Evolutionary conservation across 1,140 invertebrate species (phyloP).

Genomic region (Odontomachus brunneus): DNA sequence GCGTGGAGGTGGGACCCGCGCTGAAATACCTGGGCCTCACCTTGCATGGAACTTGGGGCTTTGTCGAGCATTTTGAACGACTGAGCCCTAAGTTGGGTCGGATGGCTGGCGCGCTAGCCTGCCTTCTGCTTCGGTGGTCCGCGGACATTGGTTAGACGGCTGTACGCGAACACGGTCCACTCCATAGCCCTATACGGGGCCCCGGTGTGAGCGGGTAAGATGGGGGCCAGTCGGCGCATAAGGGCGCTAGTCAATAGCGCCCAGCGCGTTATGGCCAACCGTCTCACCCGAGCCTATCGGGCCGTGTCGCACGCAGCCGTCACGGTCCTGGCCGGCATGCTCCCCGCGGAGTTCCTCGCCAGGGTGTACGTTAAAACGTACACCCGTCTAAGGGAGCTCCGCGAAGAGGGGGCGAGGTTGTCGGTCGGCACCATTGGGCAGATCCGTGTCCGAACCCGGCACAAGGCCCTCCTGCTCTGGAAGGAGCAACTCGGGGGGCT

Average conservation of each 20-base stretch:
- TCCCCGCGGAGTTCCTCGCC: neutral
- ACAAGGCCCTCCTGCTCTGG: neutral
- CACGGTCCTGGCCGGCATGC: neutral
- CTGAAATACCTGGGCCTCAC: neutral
- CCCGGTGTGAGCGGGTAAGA: too few relatives aligned
- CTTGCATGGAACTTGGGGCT: neutral
- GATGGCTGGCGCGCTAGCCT: neutral
- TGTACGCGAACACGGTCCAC: too few relatives aligned
- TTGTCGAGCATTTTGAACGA: neutral
- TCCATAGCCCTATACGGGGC: too few relatives aligned
- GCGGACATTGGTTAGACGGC: too few relatives aligned
- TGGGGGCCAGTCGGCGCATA: too few relatives aligned
- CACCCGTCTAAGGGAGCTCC: neutral
- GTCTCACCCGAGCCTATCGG: too few relatives aligned
- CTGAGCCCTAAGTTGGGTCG: neutral
- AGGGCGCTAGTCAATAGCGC: too few relatives aligned
- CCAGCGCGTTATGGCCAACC: too few relatives aligned
- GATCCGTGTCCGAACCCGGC: neutral
- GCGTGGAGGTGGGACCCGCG: too few relatives aligned
- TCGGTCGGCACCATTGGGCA: neutral
- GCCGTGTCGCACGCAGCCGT: too few relatives aligned
- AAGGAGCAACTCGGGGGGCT: too few relatives aligned
- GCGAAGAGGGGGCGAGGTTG: neutral
- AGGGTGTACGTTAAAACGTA: neutral
- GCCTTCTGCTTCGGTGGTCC: neutral